Evolutionary conservation across 2,797 vertebrate species (phyloP), one percentile per base, ranked within the genome.

Genomic region (Rhinoraja longicauda): DNA sequence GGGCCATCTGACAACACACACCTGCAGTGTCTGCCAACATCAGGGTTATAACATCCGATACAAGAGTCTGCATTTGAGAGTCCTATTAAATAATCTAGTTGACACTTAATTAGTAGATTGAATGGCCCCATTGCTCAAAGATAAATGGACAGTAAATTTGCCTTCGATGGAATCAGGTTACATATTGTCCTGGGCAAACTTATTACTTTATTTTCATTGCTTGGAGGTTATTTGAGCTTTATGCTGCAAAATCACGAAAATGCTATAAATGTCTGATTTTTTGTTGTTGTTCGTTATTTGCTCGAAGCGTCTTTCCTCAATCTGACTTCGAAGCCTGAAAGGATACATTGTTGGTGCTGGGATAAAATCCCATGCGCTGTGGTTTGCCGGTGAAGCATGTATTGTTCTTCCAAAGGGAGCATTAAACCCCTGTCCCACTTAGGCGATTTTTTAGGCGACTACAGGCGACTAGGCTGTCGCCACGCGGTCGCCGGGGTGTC

Each of bases 121-220:
- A 59, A 59, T 84, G 81, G 57, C 53, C 81, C 57, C 53, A 29
- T 12, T 59, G 26, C 81, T 84, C 81, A 84, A 84, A 15, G 81
- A 59, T 62, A 84, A 59, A 84, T 84, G n/a, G 57, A 62, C 26
- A 62, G 53, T 59, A 84, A 84, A 84, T n/a, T 84, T 62, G n/a
- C 26, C 53, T 84, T n/a, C 2, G 53, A 62, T n/a, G 84, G 81
- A 84, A 84, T 84, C 24, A 84, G 57, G 81, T 84, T 84, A 53
- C 53, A 59, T 29, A 17, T 26, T 29, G 4, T 62, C 84, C 53
- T 12, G 29, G 81, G 10, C 53, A 62, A 10, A 84, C 62, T n/a
- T 84, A 59, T 84, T 62, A 12, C 21, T 84, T n/a, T 17, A 59
- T 4, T 84, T 84, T 59, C 26, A 84, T 26, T 19, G 45, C 81